phyloP scores from a whole-genome alignment of 1,140 invertebrate genomes.

The Lucilia sericata region DNA sequence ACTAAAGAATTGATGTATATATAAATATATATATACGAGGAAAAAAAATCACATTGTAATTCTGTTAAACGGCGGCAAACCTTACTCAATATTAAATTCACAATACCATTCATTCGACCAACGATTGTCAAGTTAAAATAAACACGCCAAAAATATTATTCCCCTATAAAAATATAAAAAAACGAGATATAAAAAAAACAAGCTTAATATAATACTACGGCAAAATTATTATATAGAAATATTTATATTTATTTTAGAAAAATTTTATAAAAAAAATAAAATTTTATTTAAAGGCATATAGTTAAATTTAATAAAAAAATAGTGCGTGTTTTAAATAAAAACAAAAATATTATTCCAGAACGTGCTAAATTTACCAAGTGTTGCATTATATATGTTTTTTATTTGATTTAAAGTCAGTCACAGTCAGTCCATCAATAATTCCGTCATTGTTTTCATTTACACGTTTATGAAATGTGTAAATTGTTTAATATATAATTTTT shows the following conservation, averaged over 20 bases:
- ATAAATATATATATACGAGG: background rate
- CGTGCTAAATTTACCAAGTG: background rate
- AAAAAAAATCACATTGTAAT: conserved; percentile 28
- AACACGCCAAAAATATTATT: background rate
- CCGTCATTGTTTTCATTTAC: background rate
- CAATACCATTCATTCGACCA: conserved; percentile 42
- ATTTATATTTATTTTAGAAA: background rate
- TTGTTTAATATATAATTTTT: background rate
- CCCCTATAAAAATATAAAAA: background rate
- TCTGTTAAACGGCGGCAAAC: conserved; percentile 42
- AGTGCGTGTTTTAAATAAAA: background rate
- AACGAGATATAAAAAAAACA: background rate
- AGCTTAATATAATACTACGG: too few species aligned
- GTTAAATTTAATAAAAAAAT: background rate
- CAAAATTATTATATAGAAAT: too few species aligned
- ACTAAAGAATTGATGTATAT: background rate
- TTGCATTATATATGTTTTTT: background rate
- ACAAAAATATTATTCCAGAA: background rate
- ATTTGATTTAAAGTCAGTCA: background rate
- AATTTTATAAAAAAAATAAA: background rate
- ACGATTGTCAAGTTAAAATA: conserved; percentile 41
- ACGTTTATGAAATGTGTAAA: background rate
- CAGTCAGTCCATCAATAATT: conserved; percentile 7
- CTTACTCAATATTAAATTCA: conserved; percentile 39
- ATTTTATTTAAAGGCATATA: too few species aligned